These are phyloP conservation scores for Accipiter cooperii DNA, from an alignment of 2,113 vertebrate species.

Conservation along the genomic window DNA sequence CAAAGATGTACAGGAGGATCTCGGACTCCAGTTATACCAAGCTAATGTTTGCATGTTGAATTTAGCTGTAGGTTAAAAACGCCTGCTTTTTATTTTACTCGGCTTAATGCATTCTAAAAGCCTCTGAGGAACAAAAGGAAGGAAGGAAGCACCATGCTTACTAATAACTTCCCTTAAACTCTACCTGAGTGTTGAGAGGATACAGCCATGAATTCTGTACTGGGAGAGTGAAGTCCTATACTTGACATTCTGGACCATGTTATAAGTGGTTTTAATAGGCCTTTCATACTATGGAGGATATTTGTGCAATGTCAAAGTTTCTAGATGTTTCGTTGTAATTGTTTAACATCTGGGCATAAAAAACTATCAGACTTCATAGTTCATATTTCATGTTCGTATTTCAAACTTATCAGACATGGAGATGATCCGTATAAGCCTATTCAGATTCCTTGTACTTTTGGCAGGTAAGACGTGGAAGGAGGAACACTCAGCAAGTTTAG, in stretches of 20 bases:
- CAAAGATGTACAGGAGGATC: not conserved
- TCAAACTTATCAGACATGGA: not conserved
- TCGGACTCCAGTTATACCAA: not conserved
- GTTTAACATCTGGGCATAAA: not conserved
- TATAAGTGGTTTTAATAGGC: not conserved
- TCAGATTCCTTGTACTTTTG: not conserved
- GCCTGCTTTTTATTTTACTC: not conserved
- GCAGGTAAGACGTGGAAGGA: not conserved
- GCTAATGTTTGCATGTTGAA: not conserved
- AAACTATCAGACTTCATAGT: not conserved
- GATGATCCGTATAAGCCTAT: not conserved
- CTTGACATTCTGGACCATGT: not conserved
- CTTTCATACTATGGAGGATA: not conserved
- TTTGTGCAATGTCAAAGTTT: not conserved
- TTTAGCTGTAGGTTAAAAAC: not conserved
- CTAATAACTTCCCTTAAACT: not conserved
- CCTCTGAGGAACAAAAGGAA: not conserved
- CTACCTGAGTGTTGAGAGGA: not conserved
- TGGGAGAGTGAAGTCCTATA: not conserved
- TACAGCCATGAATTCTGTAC: not conserved
- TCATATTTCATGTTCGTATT: not conserved
- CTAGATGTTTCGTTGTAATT: not conserved
- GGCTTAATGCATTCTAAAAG: not conserved
- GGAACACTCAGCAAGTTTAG: not conserved
- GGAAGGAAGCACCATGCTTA: not conserved